Percentiles rank a stretch among this genome's conserved stretches.
Conservation (phyloP, 2,797 vertebrate genomes). For the Cuniculus paca region DNA sequence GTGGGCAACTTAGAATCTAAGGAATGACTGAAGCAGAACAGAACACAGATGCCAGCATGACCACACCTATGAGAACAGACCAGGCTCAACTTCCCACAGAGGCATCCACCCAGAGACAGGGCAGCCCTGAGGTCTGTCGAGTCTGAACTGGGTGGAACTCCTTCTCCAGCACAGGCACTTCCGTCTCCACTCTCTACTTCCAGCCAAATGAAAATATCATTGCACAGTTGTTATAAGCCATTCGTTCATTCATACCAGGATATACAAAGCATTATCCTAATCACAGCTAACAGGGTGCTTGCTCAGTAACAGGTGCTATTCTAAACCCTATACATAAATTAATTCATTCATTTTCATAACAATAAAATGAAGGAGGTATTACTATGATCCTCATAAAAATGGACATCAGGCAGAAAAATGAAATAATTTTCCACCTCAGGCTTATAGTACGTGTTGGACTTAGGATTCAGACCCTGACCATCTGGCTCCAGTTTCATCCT, state of each 20-base stretch:
- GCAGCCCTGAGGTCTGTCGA: background rate
- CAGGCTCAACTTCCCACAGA: background rate
- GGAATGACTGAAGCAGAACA: background rate
- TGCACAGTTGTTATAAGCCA: background rate
- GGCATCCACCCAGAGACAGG: background rate
- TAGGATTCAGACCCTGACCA: background rate
- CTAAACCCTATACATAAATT: background rate
- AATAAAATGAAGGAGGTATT: background rate
- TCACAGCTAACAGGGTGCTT: background rate
- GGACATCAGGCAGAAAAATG: background rate
- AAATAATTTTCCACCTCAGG: background rate
- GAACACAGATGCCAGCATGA: background rate
- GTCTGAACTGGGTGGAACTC: background rate
- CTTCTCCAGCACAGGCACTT: background rate
- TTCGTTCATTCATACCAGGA: background rate
- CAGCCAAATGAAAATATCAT: background rate
- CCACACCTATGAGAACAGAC: conserved; percentile 44
- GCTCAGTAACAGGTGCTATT: background rate
- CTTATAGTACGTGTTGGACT: background rate
- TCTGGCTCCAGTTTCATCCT: background rate
- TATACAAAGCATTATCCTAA: background rate
- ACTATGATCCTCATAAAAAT: background rate
- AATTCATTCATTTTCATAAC: background rate
- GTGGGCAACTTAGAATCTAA: background rate
- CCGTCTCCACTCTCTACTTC: background rate